Evolutionary conservation across 2,888 invertebrate species (phyloP).

Genomic region (Erebia epiphron): DNA sequence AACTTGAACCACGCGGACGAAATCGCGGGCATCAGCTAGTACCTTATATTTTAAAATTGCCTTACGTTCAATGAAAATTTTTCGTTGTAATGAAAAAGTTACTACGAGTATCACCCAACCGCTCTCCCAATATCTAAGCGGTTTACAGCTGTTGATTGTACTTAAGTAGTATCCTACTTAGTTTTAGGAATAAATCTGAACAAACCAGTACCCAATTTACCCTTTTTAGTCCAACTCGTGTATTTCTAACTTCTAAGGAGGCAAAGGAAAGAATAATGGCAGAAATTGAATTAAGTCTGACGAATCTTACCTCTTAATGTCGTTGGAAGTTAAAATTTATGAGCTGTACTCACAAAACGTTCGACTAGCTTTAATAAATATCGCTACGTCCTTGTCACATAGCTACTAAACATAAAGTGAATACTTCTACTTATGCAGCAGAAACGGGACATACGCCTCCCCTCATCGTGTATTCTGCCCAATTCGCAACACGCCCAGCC

Average conservation of each 20-base stretch:
- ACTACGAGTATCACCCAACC: background rate
- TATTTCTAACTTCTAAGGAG: background rate
- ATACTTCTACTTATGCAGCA: slow-evolving; percentile 67
- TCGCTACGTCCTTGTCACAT: slow-evolving; percentile 41
- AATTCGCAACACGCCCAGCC: slow-evolving; percentile 77
- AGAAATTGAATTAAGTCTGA: slow-evolving; percentile 10
- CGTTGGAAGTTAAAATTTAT: slow-evolving; percentile 15
- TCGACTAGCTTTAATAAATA: slow-evolving; percentile 35
- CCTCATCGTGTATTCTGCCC: slow-evolving; percentile 79
- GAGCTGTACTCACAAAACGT: slow-evolving; percentile 25
- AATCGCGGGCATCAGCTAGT: too few relatives aligned
- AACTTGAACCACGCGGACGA: too few relatives aligned
- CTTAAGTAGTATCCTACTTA: background rate
- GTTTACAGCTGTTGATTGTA: too few relatives aligned
- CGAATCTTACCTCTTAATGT: slow-evolving; percentile 2
- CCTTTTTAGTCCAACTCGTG: background rate
- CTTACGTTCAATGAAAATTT: too few relatives aligned
- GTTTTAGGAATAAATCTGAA: background rate
- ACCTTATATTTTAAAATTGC: too few relatives aligned
- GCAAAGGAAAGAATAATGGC: slow-evolving; percentile 12
- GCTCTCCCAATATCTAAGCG: background rate
- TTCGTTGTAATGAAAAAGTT: background rate
- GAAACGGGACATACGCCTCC: slow-evolving; percentile 67
- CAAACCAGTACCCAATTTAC: background rate
- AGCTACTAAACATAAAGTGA: slow-evolving; percentile 61